Evolutionary conservation across 2,797 vertebrate genomes (phyloP).

Genomic region (Arctocebus calabarensis): DNA sequence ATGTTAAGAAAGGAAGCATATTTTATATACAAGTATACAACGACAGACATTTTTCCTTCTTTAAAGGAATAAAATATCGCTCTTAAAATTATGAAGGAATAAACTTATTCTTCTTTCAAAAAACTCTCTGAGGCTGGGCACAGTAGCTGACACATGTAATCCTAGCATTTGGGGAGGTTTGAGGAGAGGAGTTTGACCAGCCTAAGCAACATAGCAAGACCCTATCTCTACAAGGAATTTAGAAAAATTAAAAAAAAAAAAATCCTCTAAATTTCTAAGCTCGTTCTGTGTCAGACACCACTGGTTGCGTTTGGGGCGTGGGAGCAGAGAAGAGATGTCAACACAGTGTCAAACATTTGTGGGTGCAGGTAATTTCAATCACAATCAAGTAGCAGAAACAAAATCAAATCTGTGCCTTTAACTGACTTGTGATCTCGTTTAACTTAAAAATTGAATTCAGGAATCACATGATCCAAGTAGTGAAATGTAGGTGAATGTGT

Average conservation of each 20-base stretch:
- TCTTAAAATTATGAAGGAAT: not conserved
- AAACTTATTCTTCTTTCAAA: not conserved
- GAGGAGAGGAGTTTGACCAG: not conserved
- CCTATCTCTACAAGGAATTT: not conserved
- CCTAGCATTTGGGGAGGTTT: not conserved
- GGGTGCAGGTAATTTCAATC: not conserved
- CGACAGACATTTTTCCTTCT: not conserved
- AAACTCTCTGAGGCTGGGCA: not conserved
- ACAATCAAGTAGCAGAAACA: slow-evolving; percentile 41
- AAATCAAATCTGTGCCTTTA: slow-evolving; percentile 18
- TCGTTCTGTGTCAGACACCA: not conserved
- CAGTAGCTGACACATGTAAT: not conserved
- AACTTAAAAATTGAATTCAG: slow-evolving; percentile 16
- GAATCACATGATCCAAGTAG: not conserved
- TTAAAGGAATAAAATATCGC: not conserved
- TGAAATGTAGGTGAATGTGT: not conserved
- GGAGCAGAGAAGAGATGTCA: not conserved
- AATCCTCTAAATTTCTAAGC: not conserved
- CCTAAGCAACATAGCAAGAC: not conserved
- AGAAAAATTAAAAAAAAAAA: not conserved
- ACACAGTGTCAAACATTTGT: not conserved
- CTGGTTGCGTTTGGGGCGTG: accelerated
- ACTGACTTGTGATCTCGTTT: slow-evolving; percentile 24
- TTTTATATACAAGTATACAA: not conserved
- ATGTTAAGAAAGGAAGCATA: not conserved